A percentile compares a stretch with the other conserved stretches of the same genome.
Conservation (phyloP, 2,797 vertebrate species). For the Brachyalestes nurse region DNA sequence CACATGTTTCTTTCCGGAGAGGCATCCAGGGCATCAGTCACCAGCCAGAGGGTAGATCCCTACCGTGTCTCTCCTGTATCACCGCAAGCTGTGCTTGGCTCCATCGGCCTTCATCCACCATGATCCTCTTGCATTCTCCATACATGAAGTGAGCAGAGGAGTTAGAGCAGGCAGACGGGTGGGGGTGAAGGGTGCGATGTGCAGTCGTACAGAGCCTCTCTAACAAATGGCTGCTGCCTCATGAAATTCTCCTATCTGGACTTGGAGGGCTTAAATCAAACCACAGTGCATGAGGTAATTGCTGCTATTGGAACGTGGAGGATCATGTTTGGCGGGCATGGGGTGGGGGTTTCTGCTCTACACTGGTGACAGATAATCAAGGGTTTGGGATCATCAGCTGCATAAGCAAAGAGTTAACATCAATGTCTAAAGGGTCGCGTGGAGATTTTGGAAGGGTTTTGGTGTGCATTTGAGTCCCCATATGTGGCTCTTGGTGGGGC, state of each 20-base stretch:
- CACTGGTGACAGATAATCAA: slow-evolving; percentile 71
- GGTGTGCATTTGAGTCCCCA: background rate
- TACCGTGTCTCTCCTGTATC: background rate
- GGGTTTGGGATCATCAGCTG: slow-evolving; percentile 71
- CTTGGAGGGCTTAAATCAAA: slow-evolving; percentile 57
- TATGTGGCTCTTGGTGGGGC: background rate
- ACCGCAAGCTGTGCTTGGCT: slow-evolving; percentile 20
- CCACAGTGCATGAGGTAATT: slow-evolving; percentile 61
- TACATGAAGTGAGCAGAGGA: slow-evolving; percentile 55
- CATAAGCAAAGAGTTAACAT: slow-evolving; percentile 68
- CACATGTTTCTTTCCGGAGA: slow-evolving; percentile 10
- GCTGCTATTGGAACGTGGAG: slow-evolving; percentile 46
- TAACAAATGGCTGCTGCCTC: slow-evolving; percentile 64
- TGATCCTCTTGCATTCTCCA: slow-evolving; percentile 64
- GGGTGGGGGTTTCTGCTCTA: slow-evolving; percentile 64
- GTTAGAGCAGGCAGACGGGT: slow-evolving; percentile 15
- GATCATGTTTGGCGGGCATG: slow-evolving; percentile 67
- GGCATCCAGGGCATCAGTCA: slow-evolving; percentile 15
- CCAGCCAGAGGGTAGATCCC: background rate
- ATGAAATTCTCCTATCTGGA: slow-evolving; percentile 60
- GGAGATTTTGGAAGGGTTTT: background rate
- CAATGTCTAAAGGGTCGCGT: slow-evolving; percentile 1
- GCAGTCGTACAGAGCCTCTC: slow-evolving; percentile 56
- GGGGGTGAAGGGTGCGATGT: slow-evolving; percentile 43
- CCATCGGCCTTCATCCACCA: slow-evolving; percentile 40